Conservation (phyloP, 2,888 invertebrate genomes). For the Stratiomys singularior region DNA sequence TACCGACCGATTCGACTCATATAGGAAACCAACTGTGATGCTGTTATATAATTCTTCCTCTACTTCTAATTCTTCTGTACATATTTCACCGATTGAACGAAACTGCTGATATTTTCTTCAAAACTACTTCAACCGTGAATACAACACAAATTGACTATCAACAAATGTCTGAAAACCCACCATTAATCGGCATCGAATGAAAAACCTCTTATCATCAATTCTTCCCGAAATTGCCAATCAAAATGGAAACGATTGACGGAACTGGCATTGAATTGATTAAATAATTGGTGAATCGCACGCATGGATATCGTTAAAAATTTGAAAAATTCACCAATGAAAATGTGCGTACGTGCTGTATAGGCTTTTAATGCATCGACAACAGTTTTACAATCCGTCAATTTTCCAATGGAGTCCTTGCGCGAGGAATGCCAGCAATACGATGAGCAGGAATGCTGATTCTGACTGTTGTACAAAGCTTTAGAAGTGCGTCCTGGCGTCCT, state of each 20-base stretch:
- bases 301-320: neutral
- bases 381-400: constrained; percentile 45
- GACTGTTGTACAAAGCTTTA: neutral
- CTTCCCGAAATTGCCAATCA: too few relatives aligned
- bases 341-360: neutral
- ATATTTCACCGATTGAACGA: constrained; percentile 35
- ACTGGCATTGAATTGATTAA: neutral
- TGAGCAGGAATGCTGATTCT: constrained; percentile 10
- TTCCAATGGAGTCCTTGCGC: constrained; percentile 44
- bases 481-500: neutral
- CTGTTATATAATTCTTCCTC: constrained; percentile 53
- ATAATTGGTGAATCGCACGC: neutral
- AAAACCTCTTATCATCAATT: neutral
- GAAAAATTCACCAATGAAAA: neutral
- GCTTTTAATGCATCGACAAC: constrained; percentile 28
- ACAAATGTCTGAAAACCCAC: neutral
- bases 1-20: constrained; percentile 65
- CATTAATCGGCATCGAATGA: neutral
- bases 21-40: constrained; percentile 66
- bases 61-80: constrained; percentile 47
- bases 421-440: constrained; percentile 11
- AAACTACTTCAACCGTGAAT: too few relatives aligned
- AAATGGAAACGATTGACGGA: too few relatives aligned
- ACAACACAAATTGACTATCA: neutral
- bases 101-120: neutral